Conservation (phyloP, 2,113 vertebrate species). For the Gobiocypris rarus region DNA sequence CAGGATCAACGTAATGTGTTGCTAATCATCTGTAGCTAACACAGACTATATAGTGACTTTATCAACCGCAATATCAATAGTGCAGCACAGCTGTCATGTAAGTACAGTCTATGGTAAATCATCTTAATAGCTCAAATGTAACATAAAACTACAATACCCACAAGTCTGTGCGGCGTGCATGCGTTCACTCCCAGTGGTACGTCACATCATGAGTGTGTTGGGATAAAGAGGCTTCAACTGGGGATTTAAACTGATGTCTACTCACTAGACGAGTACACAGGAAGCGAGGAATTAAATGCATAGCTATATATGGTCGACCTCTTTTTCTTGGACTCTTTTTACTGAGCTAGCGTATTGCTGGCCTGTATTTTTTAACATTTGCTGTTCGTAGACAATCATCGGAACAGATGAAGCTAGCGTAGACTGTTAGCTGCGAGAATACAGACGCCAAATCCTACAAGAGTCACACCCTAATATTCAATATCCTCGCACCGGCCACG, state of each 20-base stretch:
- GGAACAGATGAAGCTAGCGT: conserved; percentile 12
- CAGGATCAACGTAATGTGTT: not conserved
- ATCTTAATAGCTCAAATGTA: too few relatives aligned
- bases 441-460: conserved; percentile 9
- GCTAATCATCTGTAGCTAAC: not conserved
- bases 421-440: conserved; percentile 27
- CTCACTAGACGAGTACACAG: not conserved
- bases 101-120: too few relatives aligned
- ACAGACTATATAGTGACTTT: not conserved
- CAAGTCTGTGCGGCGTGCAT: conserved; percentile 17
- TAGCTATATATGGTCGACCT: not conserved
- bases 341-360: not conserved
- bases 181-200: conserved; percentile 29
- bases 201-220: conserved; percentile 58
- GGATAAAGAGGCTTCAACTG: conserved; percentile 54
- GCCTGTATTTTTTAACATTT: not conserved
- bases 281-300: not conserved
- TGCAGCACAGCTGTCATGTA: not conserved
- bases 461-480: conserved; percentile 70
- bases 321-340: not conserved
- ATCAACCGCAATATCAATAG: not conserved
- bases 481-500: conserved; percentile 17
- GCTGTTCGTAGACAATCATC: not conserved
- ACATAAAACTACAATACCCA: conserved; percentile 71
- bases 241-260: conserved; percentile 28